Conservation (phyloP, 2,113 vertebrate genomes). For the Ictidomys tridecemlineatus region DNA sequence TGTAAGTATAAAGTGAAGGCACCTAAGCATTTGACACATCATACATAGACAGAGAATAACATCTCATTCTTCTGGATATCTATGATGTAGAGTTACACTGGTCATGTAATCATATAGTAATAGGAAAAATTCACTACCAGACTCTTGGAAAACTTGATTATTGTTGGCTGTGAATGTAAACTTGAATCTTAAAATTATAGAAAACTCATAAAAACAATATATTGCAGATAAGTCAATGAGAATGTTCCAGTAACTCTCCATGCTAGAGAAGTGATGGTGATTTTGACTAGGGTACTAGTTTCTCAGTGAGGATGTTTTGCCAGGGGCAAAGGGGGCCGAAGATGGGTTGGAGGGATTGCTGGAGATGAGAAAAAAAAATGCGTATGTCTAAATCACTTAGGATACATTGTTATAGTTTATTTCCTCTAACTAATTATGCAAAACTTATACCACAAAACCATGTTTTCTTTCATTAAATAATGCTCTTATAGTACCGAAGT, state of each 20-base stretch:
- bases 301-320: background rate
- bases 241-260: background rate
- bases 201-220: background rate
- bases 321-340: rapidly evolving
- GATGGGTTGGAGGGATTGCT: background rate
- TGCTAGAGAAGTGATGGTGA: no score
- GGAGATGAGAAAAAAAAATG: background rate
- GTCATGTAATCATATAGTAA: no score
- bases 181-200: background rate
- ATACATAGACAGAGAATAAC: no score
- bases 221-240: background rate
- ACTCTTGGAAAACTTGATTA: background rate
- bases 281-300: background rate
- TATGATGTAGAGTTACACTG: no score
- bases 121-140: background rate
- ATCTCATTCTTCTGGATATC: no score
- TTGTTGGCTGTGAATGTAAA: background rate
- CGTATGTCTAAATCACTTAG: background rate
- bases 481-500: background rate
- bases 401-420: background rate
- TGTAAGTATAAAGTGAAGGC: background rate
- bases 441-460: background rate
- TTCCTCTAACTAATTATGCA: background rate
- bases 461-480: background rate
- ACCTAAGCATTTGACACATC: background rate